These are phyloP conservation scores for Enteromius viviparus DNA, from an alignment of 2,797 vertebrate genomes.

Conservation along the genomic window DNA sequence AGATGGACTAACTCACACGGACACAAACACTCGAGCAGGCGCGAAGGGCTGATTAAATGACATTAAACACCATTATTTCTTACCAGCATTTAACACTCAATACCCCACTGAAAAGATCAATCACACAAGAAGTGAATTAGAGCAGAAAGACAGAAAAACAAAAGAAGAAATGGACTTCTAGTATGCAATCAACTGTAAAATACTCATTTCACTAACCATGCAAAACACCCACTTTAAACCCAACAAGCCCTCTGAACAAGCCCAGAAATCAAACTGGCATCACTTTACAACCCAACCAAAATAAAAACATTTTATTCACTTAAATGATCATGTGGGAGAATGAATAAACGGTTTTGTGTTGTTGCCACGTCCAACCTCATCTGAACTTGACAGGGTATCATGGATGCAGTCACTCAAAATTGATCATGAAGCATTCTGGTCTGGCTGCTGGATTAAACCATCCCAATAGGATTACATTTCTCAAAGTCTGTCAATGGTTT, in stretches of 20 bases:
- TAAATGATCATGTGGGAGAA: background rate
- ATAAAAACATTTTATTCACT: background rate
- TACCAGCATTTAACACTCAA: slow-evolving; percentile 53
- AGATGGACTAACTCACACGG: slow-evolving; percentile 44
- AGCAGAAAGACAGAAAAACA: background rate
- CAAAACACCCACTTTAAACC: slow-evolving; percentile 48
- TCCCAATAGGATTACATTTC: slow-evolving; percentile 18
- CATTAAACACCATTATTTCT: slow-evolving; percentile 49
- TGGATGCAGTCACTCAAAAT: background rate
- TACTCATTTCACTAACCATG: slow-evolving; percentile 59
- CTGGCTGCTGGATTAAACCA: slow-evolving; percentile 47
- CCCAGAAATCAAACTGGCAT: background rate
- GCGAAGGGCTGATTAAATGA: slow-evolving; percentile 37
- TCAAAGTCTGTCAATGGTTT: slow-evolving; percentile 6
- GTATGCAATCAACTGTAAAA: slow-evolving; percentile 60
- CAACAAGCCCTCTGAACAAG: slow-evolving; percentile 37
- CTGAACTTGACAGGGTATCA: background rate
- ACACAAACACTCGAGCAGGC: slow-evolving; percentile 35
- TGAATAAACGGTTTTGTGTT: background rate
- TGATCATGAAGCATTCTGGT: slow-evolving; percentile 31
- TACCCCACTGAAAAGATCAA: slow-evolving; percentile 56
- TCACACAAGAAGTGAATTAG: slow-evolving; percentile 60
- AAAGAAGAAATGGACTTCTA: slow-evolving; percentile 65
- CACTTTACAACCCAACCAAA: slow-evolving; percentile 1
- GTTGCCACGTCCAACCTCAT: background rate